Conservation (phyloP, 2,113 vertebrate species). For the Salvelinus fontinalis region DNA sequence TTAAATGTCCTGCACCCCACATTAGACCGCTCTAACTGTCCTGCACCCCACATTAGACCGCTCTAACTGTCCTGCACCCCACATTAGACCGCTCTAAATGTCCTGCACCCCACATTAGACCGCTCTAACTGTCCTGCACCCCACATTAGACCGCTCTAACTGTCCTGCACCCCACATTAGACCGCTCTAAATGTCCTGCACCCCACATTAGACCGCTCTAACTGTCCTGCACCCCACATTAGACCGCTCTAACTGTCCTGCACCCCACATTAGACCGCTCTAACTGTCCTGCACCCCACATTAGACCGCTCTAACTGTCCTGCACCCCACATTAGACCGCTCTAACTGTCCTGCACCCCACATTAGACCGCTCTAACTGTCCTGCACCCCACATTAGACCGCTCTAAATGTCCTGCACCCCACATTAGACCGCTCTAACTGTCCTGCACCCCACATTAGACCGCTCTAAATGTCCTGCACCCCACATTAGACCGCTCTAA, state of each 20-base stretch:
- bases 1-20: neutral
- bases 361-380: neutral
- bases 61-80: neutral
- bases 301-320: neutral
- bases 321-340: neutral
- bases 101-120: no score
- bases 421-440: no score
- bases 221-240: no score
- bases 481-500: neutral
- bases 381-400: no score
- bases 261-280: neutral
- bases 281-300: neutral
- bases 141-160: neutral
- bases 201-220: no score
- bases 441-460: neutral
- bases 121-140: no score
- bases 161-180: neutral
- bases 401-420: no score
- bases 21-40: no score
- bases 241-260: neutral
- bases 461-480: neutral
- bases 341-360: neutral
- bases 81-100: neutral
- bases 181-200: neutral
- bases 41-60: neutral